Evolutionary conservation across 2,113 vertebrate species (phyloP).

Genomic region (Corydoras maculifer): DNA sequence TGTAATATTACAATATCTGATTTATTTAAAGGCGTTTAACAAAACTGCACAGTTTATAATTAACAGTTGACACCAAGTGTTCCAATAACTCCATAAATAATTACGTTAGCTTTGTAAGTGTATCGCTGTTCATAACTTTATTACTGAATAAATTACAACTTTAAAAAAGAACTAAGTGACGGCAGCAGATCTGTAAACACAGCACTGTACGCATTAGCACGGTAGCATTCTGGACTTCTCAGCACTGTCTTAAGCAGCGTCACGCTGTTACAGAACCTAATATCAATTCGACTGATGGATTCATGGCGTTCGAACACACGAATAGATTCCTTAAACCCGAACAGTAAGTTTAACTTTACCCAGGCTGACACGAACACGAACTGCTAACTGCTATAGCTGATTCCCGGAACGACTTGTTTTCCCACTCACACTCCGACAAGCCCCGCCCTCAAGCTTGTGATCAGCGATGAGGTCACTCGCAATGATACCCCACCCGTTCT

Average conservation of each 20-base stretch:
- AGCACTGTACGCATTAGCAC: not conserved
- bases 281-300: not conserved
- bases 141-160: not conserved
- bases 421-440: not conserved
- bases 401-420: constrained; percentile 32
- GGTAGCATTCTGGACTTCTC: not conserved
- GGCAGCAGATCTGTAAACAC: not conserved
- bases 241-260: not conserved
- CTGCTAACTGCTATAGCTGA: constrained; percentile 26
- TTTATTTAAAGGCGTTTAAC: too few relatives aligned
- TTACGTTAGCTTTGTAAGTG: too few relatives aligned
- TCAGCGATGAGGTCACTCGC: not conserved
- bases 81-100: too few relatives aligned
- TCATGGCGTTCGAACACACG: not conserved
- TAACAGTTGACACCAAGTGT: too few relatives aligned
- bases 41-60: too few relatives aligned
- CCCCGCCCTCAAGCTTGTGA: not conserved
- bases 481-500: not conserved
- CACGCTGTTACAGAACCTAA: not conserved
- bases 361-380: not conserved
- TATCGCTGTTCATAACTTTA: too few relatives aligned
- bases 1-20: too few relatives aligned
- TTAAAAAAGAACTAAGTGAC: constrained; percentile 3
- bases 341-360: not conserved
- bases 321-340: not conserved